A percentile compares a stretch with the other conserved stretches of the same genome.
Evolutionary conservation across 2,888 invertebrate genomes (phyloP).

Genomic region (Dynastes maya): DNA sequence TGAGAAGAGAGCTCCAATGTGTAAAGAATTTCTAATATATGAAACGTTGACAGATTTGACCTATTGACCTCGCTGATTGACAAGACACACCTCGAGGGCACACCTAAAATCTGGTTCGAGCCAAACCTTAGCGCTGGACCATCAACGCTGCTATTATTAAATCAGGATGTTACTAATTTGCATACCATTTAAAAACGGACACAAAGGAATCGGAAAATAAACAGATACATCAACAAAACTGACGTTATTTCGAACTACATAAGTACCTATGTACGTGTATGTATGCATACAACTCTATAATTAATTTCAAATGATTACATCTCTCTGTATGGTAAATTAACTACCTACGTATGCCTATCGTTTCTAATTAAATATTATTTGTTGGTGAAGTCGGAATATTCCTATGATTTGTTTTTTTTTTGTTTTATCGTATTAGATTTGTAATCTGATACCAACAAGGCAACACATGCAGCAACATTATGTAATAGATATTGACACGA

Average conservation of each 20-base stretch:
- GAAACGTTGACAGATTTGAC: constrained; percentile 52
- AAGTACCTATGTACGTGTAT: constrained; percentile 12
- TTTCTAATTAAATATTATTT: neutral
- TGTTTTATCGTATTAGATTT: neutral
- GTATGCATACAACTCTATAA: constrained; percentile 19
- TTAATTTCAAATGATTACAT: constrained; percentile 37
- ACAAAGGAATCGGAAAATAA: constrained; percentile 47
- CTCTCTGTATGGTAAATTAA: constrained; percentile 30
- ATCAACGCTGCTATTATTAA: constrained; percentile 52
- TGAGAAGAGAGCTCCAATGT: neutral
- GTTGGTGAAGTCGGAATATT: neutral
- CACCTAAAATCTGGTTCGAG: constrained; percentile 57
- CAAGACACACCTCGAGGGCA: constrained; percentile 58
- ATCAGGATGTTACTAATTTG: constrained; percentile 52
- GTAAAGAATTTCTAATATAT: constrained; percentile 41
- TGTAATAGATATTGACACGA: too few species aligned
- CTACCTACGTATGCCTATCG: neutral
- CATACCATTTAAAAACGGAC: constrained; percentile 50
- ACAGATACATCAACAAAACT: constrained; percentile 43
- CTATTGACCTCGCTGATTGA: constrained; percentile 59
- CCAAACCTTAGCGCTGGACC: constrained; percentile 58
- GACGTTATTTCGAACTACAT: constrained; percentile 38
- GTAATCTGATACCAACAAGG: too few species aligned
- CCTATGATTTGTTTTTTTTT: neutral
- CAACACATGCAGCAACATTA: too few species aligned